Conservation (phyloP, 2,797 vertebrate genomes). For the Tragopan temminckii region DNA sequence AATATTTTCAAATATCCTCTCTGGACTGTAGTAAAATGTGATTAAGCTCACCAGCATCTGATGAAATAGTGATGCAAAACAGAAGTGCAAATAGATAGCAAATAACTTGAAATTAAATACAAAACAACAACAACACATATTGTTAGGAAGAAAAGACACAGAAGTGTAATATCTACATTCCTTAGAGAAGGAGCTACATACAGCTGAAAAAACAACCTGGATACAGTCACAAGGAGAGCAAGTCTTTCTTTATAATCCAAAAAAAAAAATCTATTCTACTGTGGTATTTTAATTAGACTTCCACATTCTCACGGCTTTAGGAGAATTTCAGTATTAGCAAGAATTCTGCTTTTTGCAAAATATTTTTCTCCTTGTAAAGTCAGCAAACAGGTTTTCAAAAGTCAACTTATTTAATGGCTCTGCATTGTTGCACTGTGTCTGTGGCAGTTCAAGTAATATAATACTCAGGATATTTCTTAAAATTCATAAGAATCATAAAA, state of each 20-base stretch:
- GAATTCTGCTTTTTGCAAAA: background rate
- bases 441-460: background rate
- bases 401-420: background rate
- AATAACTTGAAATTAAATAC: background rate
- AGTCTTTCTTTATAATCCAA: background rate
- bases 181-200: background rate
- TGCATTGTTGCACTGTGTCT: background rate
- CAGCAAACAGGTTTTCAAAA: background rate
- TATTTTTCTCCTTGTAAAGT: background rate
- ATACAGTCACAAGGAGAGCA: background rate
- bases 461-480: conserved; percentile 4
- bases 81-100: background rate
- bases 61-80: background rate
- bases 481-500: background rate
- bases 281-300: background rate
- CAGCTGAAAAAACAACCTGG: background rate
- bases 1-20: background rate
- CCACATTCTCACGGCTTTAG: background rate
- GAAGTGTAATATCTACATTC: background rate
- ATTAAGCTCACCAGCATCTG: background rate
- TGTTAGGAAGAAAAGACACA: background rate
- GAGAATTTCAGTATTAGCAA: background rate
- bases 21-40: background rate
- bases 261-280: background rate
- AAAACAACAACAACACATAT: background rate